Evolutionary conservation across 35 echinoderm and acorn worm genomes (phyloP), one percentile per base, ranked within the genome.

Genomic region (Heliocidaris tuberculata): DNA sequence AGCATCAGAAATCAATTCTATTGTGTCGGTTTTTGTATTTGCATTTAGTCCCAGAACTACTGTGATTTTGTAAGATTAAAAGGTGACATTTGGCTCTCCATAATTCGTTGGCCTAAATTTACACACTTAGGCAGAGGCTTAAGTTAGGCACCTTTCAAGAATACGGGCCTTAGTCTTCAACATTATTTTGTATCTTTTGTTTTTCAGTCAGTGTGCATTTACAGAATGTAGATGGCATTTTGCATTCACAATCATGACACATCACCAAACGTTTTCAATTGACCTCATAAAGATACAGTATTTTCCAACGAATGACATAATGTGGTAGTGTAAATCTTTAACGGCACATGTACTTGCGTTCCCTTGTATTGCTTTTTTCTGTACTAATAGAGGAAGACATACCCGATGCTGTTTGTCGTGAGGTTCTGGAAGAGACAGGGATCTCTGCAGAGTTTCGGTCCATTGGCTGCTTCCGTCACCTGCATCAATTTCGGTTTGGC

Each of bases 391-490:
- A 90, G 71, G 97, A 97, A 95, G 95, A 97, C 47, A 32, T 97
- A 24, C 60, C 94, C 21, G 94, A 59, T 47, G 95, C 97, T 59
- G 96, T 95, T 48, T 88, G 65, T 49, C 70, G 97, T 52, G 97
- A 97, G 61, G 97, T 97, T 13, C 71, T 93, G 16, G 97, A 97
- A 78, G 97, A 97, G 85, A 97, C 97, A 13, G 97, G 97, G 17
- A 94, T 97, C 50, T 71, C 94, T 16, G 50, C 97, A n/a, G 92
- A 97, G 86, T 97, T 97, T 91, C 60, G 95, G 27, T 97, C 97
- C 48, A 47, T 97, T 8, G 7, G 96, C 17, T 93, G 95, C 31
- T 97, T 97, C 59, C 48, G 97, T 19, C 97, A 97, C 42, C 90
- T 96, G 59, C 97, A 97, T 86, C 88, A 93, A 32, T 97, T 95